Conservation (phyloP, 1,140 invertebrate species). For the Myzus persicae region DNA sequence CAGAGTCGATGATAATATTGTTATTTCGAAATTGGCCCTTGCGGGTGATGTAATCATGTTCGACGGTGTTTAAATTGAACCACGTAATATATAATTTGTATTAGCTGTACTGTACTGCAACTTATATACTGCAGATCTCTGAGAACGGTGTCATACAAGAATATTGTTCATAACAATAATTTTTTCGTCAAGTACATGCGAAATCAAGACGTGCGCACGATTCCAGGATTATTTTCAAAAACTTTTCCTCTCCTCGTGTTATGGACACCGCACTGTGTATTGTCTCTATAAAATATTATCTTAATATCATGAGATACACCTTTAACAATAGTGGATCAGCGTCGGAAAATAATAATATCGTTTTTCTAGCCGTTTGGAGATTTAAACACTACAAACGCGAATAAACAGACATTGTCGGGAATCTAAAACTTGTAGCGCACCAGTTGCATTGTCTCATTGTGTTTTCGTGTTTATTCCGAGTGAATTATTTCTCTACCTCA, state of each 20-base stretch:
- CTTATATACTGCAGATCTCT: background rate
- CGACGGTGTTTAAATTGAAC: background rate
- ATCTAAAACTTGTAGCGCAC: background rate
- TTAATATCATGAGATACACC: too few species aligned
- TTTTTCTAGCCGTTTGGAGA: background rate
- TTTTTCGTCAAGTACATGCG: too few species aligned
- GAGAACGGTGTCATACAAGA: background rate
- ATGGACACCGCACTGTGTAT: background rate
- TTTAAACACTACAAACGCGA: background rate
- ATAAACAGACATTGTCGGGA: background rate
- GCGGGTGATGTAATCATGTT: background rate
- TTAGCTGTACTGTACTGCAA: background rate
- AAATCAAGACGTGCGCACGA: background rate
- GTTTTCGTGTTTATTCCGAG: background rate
- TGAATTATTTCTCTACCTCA: background rate
- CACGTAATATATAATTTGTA: too few species aligned
- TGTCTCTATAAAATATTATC: background rate
- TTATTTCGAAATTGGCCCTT: too few species aligned
- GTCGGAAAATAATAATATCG: background rate
- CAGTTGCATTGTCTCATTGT: background rate
- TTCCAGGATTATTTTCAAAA: background rate
- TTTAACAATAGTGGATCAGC: background rate
- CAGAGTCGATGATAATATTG: too few species aligned
- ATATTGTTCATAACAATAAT: background rate
- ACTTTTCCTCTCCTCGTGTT: background rate